These are phyloP conservation scores for Alectura lathami DNA, from an alignment of 2,113 vertebrate species.

Conservation along the genomic window DNA sequence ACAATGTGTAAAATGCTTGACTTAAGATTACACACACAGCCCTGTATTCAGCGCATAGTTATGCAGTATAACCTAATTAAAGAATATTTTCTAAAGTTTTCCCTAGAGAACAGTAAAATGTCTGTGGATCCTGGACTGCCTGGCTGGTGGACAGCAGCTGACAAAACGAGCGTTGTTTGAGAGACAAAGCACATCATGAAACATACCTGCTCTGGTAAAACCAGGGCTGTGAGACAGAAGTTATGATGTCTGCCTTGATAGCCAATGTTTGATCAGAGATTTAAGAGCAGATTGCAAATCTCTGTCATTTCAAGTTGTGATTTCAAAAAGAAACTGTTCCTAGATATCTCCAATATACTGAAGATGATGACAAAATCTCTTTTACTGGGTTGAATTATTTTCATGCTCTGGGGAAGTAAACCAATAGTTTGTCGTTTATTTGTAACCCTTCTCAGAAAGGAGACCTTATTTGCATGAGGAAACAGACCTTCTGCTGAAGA, in stretches of 20 bases:
- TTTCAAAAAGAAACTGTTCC: background rate
- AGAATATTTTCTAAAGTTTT: background rate
- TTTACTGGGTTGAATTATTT: background rate
- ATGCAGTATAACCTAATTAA: background rate
- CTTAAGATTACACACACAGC: background rate
- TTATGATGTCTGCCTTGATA: background rate
- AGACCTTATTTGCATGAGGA: background rate
- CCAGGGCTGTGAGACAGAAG: background rate
- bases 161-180: background rate
- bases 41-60: background rate
- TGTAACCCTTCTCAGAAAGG: background rate
- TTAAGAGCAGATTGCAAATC: background rate
- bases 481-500: background rate
- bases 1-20: background rate
- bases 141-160: background rate
- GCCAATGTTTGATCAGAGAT: background rate
- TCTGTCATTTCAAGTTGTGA: background rate
- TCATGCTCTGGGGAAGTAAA: background rate
- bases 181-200: background rate
- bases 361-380: background rate
- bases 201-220: background rate
- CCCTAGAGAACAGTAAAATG: background rate
- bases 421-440: background rate
- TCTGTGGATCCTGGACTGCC: background rate
- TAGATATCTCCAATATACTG: background rate